Evolutionary conservation across 2,113 vertebrate species (phyloP), one percentile per base, ranked within the genome.

Genomic region (Ornithorhynchus anatinus): DNA sequence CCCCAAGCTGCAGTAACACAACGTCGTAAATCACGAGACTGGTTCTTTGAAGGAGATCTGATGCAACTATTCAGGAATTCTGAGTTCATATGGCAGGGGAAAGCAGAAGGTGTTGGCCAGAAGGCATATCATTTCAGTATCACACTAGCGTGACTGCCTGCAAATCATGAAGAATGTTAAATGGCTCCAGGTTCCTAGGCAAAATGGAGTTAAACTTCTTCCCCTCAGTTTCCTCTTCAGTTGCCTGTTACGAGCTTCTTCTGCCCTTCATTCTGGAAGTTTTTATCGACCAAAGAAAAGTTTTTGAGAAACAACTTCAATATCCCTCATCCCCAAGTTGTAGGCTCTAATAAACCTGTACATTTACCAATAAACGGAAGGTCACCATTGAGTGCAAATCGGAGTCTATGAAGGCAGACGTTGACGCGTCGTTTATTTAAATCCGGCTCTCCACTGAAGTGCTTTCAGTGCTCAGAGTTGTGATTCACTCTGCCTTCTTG

Each of bases 301-400:
- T 47, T 90, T 82, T 85, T 85, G 86, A 86, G 81, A 70, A 87
- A 75, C 80, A 81, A 40, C 85, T 86, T 72, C 73, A 82, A 78
- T 70, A 86, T 84, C 69, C 25, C 48, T 64, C 72, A 75, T 76
- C 77, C 87, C 85, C 72, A 45, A 61, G 61, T 56, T n/a, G 64
- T 73, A 80, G 52, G 69, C 75, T 86, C 59, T 72, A 88, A 79
- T 89, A 84, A 86, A 86, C 80, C 52, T 57, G 17, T 50, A 71
- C 76, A 38, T n/a, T n/a, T 74, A 65, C 67, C 54, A 22, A 52
- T 78, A 50, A 66, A 69, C 63, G 75, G 63, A 76, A 86, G 86
- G 77, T 81, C 43, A 47, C 62, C 27, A 62, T 67, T 77, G 44
- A 88, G 77, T 84, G 88, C 71, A 79, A 82, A 87, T 86, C 38